phyloP scores from a whole-genome alignment of 2,888 invertebrate genomes.

The Leistus spinibarbis region DNA sequence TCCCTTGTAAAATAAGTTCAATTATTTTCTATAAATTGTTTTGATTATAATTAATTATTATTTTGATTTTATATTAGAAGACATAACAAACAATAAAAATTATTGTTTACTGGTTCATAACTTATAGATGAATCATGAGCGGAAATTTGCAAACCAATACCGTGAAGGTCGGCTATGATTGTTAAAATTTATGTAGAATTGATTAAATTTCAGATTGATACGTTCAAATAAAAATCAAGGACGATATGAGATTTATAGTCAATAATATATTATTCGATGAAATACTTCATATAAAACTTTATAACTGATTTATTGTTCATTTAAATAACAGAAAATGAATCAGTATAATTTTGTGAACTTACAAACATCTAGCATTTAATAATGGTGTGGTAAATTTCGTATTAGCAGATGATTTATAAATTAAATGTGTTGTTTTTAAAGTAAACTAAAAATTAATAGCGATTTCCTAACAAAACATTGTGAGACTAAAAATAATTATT shows the following conservation, averaged over 20 bases:
- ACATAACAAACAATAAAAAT: background rate
- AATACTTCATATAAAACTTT: too few relatives aligned
- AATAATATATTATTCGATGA: too few relatives aligned
- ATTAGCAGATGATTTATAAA: too few relatives aligned
- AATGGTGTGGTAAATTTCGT: too few relatives aligned
- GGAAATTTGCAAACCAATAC: background rate
- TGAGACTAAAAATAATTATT: background rate
- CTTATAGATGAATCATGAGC: background rate
- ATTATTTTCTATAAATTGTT: too few relatives aligned
- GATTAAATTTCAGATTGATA: background rate
- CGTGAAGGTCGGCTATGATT: background rate
- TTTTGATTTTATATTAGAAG: too few relatives aligned
- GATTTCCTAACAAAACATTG: background rate
- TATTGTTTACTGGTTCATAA: background rate
- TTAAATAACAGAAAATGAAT: background rate
- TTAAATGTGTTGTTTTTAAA: background rate
- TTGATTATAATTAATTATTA: too few relatives aligned
- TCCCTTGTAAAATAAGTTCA: too few relatives aligned
- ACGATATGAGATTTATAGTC: too few relatives aligned
- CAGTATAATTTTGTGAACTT: too few relatives aligned
- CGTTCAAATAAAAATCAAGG: background rate
- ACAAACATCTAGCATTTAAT: too few relatives aligned
- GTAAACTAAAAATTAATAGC: background rate
- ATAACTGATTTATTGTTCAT: background rate
- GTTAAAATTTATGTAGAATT: background rate